Evolutionary conservation across 1,140 invertebrate species (phyloP), one percentile per base, ranked within the genome.

Genomic region (Leguminivora glycinivorella): DNA sequence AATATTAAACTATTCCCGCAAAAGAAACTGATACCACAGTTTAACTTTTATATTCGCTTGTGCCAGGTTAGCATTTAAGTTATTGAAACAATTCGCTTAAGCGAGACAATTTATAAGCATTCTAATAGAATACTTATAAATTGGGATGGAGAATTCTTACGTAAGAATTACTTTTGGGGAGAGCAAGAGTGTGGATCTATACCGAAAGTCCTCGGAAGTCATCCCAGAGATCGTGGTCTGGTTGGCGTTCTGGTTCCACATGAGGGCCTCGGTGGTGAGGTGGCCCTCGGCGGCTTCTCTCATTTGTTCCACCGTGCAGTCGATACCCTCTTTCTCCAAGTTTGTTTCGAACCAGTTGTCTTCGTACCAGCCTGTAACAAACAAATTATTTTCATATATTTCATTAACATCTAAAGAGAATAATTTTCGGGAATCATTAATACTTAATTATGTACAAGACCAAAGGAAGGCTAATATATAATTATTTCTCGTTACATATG

Each of bases 281-380:
- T 99, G 99, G 0, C 98, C 98, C 88, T 99, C 98, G 0, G 98
- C 97, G 0, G 98, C 99, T 71, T 95, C 93, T 56, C 95, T 91
- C 97, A 99, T 98, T 88, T 99, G 94, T 77, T 99, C 96, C 43
- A 94, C 93, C 0, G 98, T 99, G 85, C 99, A 99, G 72, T 98
- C 95, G 26, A 99, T 96, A 17, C 95, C 94, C 87, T 98, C 97
- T 63, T 97, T 95, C 70, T 97, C 95, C n/a, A 98, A 86, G 80
- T 97, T 96, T 0, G 95, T 94, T 82, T 97, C 96, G 86, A 98
- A 99, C 99, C 99, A 99, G 83, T 99, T 98, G 85, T 99, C 98
- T 83, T 99, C 98, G 88, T 99, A 99, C 99, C 99, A 99, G 52
- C 97, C 96, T 96, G 43, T 0, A 31, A 17, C 34, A 58, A 34